These are phyloP conservation scores for Congeria kusceri DNA, from an alignment of 2,888 invertebrate genomes.

Conservation along the genomic window DNA sequence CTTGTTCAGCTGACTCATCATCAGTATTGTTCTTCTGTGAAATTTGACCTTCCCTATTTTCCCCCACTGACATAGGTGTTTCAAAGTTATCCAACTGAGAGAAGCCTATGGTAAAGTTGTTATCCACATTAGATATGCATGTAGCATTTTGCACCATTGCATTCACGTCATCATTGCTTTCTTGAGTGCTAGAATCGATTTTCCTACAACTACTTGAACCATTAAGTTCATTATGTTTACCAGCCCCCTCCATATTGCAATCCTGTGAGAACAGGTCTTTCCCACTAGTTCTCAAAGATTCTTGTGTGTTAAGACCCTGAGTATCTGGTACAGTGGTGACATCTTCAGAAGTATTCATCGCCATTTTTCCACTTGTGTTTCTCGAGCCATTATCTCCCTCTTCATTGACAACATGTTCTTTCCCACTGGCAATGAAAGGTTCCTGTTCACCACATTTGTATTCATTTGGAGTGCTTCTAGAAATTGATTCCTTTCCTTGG, in stretches of 20 bases:
- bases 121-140: no score
- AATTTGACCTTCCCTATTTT: no score
- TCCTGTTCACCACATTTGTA: no score
- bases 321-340: slow-evolving; percentile 30
- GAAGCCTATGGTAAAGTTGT: no score
- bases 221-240: neutral
- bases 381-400: no score
- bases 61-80: no score
- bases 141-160: neutral
- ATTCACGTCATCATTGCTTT: slow-evolving; percentile 1
- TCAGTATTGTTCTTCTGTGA: no score
- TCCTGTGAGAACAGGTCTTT: slow-evolving; percentile 9
- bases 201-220: neutral
- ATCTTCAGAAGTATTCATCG: slow-evolving; percentile 12
- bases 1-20: no score
- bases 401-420: neutral
- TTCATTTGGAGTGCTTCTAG: neutral
- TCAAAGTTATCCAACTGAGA: no score
- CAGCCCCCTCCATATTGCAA: neutral
- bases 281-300: slow-evolving; percentile 17
- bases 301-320: slow-evolving; percentile 30
- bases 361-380: neutral
- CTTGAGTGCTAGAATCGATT: neutral
- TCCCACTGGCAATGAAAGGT: neutral
- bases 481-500: neutral